Base-by-base conservation (phyloP, 2,113 vertebrate genomes). In the Semicossyphus pulcher region DNA sequence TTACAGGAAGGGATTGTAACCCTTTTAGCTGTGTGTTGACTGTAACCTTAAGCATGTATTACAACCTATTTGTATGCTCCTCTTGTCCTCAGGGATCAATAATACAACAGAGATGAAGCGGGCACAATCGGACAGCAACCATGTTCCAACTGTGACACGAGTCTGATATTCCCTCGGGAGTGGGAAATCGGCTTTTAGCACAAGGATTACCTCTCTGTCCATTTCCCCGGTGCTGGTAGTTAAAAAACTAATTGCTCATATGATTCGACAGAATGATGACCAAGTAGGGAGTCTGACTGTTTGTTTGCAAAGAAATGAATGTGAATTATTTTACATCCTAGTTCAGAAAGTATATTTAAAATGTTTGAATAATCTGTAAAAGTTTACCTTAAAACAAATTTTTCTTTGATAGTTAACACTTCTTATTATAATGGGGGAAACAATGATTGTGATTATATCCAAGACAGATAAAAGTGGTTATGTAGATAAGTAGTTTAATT, bases 61-160 rank as follows among this genome's bases (percentile, higher is more conserved):
- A 28, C 4, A 36, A 4, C 20, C 3, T 60, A 21, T 31, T 53
- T 48, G 6, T 1, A 0, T 57, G 25, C 36, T 65, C 20, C 2
- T 72, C 23, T 70, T 70, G 14, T 80, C 52, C 20, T 51, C 73
- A 80, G 84, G 49, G 42, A 75, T 69, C 15, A 49, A 51, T 42
- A 63, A 28, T 23, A 21, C 44, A 36, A 15, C 67, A 21, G 65
- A 72, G 25, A 16, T 28, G 18, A 60, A 59, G 2, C 47, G 31
- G 53, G 62, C 32, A 16, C 47, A 36, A 20, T 21, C 29, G 11
- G 53, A 58, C 36, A 15, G 15, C 52, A 34, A 18, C 25, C 15
- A 4, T n/a, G n/a, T 61, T 25, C 61, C 72, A 54, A 42, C 31
- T 44, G 44, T n/a, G 18, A 20, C 37, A 29, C 15, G 62, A n/a